Percentiles rank a stretch among this genome's conserved stretches.
Evolutionary conservation across 1,140 invertebrate genomes (phyloP).

Genomic region (Oryctes rhinoceros): DNA sequence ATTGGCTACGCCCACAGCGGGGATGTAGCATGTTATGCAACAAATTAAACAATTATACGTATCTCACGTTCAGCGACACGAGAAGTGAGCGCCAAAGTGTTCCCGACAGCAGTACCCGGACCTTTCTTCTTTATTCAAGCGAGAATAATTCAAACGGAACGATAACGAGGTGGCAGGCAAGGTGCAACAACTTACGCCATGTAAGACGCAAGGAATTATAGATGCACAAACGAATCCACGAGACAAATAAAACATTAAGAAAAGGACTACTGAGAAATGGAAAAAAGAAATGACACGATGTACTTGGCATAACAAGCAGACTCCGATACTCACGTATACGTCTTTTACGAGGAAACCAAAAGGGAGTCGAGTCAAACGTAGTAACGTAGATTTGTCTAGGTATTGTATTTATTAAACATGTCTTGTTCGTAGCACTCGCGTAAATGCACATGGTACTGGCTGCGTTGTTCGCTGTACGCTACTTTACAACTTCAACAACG

Average conservation of each 20-base stretch:
- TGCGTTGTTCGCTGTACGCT: background rate
- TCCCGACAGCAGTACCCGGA: background rate
- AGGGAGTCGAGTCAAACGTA: background rate
- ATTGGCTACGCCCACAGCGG: slow-evolving; percentile 1
- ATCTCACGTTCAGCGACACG: slow-evolving; percentile 16
- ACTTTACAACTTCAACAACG: slow-evolving; percentile 28
- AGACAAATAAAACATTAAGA: background rate
- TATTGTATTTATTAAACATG: slow-evolving; percentile 28
- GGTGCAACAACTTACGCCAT: background rate
- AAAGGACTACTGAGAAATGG: slow-evolving; percentile 13
- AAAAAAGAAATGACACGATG: slow-evolving; percentile 23
- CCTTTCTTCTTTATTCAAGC: background rate
- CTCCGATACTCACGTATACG: background rate
- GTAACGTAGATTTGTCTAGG: slow-evolving; percentile 8
- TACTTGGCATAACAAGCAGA: background rate
- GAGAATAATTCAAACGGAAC: slow-evolving; percentile 7
- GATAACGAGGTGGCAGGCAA: slow-evolving; percentile 5
- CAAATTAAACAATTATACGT: slow-evolving; percentile 29
- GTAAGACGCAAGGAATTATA: slow-evolving; percentile 25
- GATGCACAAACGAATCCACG: slow-evolving; percentile 27
- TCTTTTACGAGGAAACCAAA: background rate
- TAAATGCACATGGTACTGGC: background rate
- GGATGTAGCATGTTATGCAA: slow-evolving; percentile 12
- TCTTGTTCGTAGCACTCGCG: slow-evolving; percentile 13
- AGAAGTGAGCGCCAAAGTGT: background rate